These are phyloP conservation scores for Platyrinchus mystaceus DNA, from an alignment of 2,797 vertebrate species.

Conservation along the genomic window DNA sequence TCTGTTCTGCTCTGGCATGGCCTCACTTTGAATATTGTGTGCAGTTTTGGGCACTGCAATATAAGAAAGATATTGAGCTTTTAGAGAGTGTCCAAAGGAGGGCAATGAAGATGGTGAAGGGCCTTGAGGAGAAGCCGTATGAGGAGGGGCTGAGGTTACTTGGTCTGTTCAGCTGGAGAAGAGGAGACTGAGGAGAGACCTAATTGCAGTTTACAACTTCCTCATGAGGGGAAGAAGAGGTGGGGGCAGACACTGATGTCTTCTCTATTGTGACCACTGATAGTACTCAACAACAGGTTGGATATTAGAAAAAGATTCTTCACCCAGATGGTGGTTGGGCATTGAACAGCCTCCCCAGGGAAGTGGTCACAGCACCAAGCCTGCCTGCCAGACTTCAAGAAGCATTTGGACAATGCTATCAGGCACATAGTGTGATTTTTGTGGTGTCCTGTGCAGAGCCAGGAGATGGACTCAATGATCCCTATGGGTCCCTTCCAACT, in stretches of 20 bases:
- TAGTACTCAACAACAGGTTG: background rate
- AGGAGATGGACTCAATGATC: background rate
- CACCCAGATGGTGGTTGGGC: too few relatives aligned
- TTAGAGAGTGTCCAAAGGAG: background rate
- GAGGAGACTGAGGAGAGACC: background rate
- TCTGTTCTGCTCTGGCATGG: background rate
- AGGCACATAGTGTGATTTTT: background rate
- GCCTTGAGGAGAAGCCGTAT: background rate
- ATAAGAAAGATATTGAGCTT: background rate
- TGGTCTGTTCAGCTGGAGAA: background rate
- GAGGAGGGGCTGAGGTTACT: background rate
- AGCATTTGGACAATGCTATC: background rate
- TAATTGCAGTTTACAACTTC: background rate
- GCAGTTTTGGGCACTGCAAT: background rate
- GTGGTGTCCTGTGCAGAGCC: rapidly evolving
- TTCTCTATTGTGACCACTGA: background rate
- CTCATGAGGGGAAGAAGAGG: too few relatives aligned
- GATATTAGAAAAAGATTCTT: background rate
- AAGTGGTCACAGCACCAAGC: background rate
- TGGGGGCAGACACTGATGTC: background rate
- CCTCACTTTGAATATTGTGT: background rate
- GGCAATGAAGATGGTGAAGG: background rate
- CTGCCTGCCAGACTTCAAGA: background rate
- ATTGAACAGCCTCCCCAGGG: background rate
- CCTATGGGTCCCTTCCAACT: background rate